These are phyloP conservation scores for Netelia fuscicornis DNA, from an alignment of 2,888 invertebrate species.

Conservation along the genomic window DNA sequence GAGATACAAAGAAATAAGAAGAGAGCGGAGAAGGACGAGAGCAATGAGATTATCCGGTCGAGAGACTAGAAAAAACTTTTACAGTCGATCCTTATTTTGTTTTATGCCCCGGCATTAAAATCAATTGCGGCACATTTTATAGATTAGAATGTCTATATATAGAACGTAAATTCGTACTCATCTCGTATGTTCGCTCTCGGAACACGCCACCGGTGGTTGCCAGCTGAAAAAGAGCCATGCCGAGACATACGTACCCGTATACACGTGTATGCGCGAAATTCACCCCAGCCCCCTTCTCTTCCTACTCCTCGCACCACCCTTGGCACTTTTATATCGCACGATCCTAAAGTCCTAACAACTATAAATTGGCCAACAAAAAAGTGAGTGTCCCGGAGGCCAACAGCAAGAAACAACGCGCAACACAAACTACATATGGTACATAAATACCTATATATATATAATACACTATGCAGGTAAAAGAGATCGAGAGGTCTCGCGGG, in stretches of 20 bases:
- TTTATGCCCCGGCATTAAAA: slow-evolving; percentile 76
- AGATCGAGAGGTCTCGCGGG: slow-evolving; percentile 47
- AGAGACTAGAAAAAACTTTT: slow-evolving; percentile 58
- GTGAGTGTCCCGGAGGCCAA: slow-evolving; percentile 60
- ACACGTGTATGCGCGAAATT: neutral
- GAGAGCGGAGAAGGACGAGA: slow-evolving; percentile 39
- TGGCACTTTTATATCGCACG: slow-evolving; percentile 71
- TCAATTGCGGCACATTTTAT: slow-evolving; percentile 78
- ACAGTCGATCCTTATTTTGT: slow-evolving; percentile 69
- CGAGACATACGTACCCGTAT: neutral
- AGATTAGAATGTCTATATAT: slow-evolving; percentile 71
- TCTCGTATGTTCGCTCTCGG: neutral
- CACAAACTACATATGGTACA: neutral
- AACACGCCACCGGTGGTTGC: neutral
- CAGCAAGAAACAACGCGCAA: slow-evolving; percentile 65
- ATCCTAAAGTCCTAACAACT: slow-evolving; percentile 76
- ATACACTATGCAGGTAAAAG: slow-evolving; percentile 58
- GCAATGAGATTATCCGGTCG: slow-evolving; percentile 19
- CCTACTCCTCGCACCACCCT: too few relatives aligned
- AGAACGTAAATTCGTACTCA: neutral
- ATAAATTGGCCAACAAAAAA: slow-evolving; percentile 80
- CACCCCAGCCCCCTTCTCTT: too few relatives aligned
- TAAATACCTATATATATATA: neutral
- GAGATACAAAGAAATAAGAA: slow-evolving; percentile 64
- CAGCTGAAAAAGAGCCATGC: neutral